Evolutionary conservation across 1,140 invertebrate genomes (phyloP), one percentile per base, ranked within the genome.

Genomic region (Drosophila navojoa): DNA sequence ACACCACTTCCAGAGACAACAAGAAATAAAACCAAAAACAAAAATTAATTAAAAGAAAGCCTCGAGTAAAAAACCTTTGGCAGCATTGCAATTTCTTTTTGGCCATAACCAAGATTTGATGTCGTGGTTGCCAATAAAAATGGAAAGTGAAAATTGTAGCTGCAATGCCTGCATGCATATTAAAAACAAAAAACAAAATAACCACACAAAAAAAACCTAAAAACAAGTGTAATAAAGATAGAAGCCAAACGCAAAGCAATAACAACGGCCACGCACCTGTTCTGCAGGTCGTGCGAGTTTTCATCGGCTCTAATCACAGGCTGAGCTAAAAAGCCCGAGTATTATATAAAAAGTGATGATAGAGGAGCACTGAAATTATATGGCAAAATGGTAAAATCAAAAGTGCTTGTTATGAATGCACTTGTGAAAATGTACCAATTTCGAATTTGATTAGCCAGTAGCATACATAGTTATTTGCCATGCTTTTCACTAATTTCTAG

Each of bases 31-130:
- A 69, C 19, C 49, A 61, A 76, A 81, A 79, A 76, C 49, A 61
- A 76, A 81, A 81, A 76, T 90, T 87, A 87, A 87, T 87, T 87
- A 87, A 87, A 87, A 87, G 84, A 87, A 87, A 87, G 84, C 84
- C 84, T 61, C 57, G 42, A 59, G 60, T 59, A 75, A 81, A 81
- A 81, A 87, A 74, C 84, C 71, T 86, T 87, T 89, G 85, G 84
- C 85, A 84, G 78, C 50, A 63, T 38, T 82, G 84, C 84, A 87
- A 84, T 87, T 87, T 87, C 84, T 87, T 89, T 87, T 84, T 87
- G 85, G 81, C 82, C 82, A 85, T 64, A 71, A 71, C 72, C 60
- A 87, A 86, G 85, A 87, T 87, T 87, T 87, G 84, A 84, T 68
- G 71, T 66, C 67, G 53, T 85, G 57, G 58, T 27, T 79, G 77